phyloP scores from a whole-genome alignment of 1,140 invertebrate species.

The Thalassaphorura encarpata region DNA sequence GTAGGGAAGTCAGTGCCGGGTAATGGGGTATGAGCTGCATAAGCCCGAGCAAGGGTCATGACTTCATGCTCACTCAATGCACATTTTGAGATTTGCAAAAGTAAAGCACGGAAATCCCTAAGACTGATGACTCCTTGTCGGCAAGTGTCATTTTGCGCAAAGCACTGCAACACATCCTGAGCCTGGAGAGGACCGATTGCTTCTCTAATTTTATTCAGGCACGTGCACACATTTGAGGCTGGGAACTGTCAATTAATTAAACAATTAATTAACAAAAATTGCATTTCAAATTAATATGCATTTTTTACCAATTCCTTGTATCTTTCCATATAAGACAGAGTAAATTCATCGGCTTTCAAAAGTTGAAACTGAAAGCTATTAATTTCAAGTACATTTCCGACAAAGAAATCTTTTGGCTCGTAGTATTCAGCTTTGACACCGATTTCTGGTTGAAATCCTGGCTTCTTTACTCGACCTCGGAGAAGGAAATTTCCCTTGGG shows the following conservation, averaged over 20 bases:
- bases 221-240: conserved; percentile 18
- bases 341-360: conserved; percentile 72
- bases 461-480: conserved; percentile 55
- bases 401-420: conserved; percentile 62
- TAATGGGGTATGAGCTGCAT: conserved; percentile 17
- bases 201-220: conserved; percentile 26
- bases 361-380: conserved; percentile 67
- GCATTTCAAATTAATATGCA: background rate
- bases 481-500: conserved; percentile 57
- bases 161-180: conserved; percentile 27
- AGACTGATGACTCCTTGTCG: conserved; percentile 25
- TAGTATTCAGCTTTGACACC: conserved; percentile 59
- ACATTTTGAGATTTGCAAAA: conserved; percentile 30
- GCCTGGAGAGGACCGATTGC: conserved; percentile 24
- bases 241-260: conserved; percentile 22
- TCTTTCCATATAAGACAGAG: conserved; percentile 76
- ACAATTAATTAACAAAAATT: background rate
- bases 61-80: conserved; percentile 31
- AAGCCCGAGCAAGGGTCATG: conserved; percentile 22
- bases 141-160: conserved; percentile 24
- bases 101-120: conserved; percentile 1
- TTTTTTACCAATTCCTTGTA: conserved; percentile 53
- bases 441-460: conserved; percentile 55
- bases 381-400: conserved; percentile 63
- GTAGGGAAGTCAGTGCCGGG: conserved; percentile 27